Evolutionary conservation across 2,888 invertebrate species (phyloP), one percentile per base, ranked within the genome.

Genomic region (Mactromeris polynyma): DNA sequence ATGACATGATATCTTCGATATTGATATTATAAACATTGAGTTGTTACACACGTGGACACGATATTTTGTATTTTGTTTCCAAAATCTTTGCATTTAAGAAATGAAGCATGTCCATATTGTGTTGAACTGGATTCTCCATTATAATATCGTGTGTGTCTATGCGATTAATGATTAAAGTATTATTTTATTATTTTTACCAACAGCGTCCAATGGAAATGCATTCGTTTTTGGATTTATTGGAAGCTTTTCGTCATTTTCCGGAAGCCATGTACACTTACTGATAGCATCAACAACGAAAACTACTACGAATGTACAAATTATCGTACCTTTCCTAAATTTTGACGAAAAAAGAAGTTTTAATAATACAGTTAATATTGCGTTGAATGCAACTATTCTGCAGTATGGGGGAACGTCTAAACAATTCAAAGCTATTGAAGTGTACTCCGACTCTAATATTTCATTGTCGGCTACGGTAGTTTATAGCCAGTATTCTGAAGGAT

Each of bases 171-270:
- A n/a, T n/a, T n/a, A n/a, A n/a, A n/a, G n/a, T n/a, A n/a, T n/a
- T n/a, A n/a, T n/a, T n/a, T n/a, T n/a, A n/a, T n/a, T n/a, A 40
- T 64, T 26, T 64, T 26, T 64, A 64, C 26, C 7, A 26, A 31
- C 54, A 81, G 81, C 54, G 26, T 58, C 81, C 17, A 58, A 26
- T 38, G 81, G 81, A 54, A 54, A 33, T 9, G 4, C 36, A 4
- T 54, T 81, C 58, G 21, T 81, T 42, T 54, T 81, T 51, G 81
- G 81, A 21, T 33, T 81, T 38, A 81, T 81, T 11, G 81, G 81
- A 58, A n/a, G 4, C 36, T 42, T 31, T 19, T 9, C 17, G 26
- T 21, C 14, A 21, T 36, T n/a, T 4, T 21, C 33, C 51, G 17
- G 21, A 9, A 19, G 9, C 14, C 0, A 33, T 19, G 36, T 81